These are phyloP conservation scores for Takifugu ocellatus DNA, from an alignment of 2,797 vertebrate genomes.

Conservation along the genomic window DNA sequence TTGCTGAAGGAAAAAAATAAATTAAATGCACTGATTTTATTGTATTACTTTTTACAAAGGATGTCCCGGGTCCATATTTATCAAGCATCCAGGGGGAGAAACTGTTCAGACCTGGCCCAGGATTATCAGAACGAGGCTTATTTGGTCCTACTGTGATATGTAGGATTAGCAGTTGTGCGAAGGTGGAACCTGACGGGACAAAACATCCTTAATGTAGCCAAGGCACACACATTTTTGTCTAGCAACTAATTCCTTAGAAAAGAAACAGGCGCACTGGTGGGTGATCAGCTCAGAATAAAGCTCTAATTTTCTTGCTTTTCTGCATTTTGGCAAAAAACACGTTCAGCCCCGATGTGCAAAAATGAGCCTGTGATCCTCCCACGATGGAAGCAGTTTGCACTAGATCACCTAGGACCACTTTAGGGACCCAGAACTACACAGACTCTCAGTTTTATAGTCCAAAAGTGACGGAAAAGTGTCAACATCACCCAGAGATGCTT, in stretches of 20 bases:
- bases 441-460: constrained; percentile 12
- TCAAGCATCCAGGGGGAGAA: constrained; percentile 58
- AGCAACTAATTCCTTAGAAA: constrained; percentile 22
- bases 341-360: constrained; percentile 24
- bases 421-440: neutral
- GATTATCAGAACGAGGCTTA: constrained; percentile 19
- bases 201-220: constrained; percentile 48
- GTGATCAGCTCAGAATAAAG: constrained; percentile 21
- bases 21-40: constrained; percentile 31
- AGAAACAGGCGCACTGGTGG: constrained; percentile 27
- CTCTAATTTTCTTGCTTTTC: constrained; percentile 29
- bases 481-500: constrained; percentile 49
- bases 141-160: constrained; percentile 42
- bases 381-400: neutral
- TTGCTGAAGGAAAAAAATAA: constrained; percentile 41
- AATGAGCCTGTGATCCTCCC: neutral
- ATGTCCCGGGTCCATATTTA: constrained; percentile 47
- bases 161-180: constrained; percentile 29
- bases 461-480: neutral
- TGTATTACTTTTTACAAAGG: constrained; percentile 1
- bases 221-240: constrained; percentile 61
- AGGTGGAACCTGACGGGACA: constrained; percentile 26
- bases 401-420: constrained; percentile 3
- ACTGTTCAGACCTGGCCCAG: constrained; percentile 20
- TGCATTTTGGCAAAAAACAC: constrained; percentile 42